Evolutionary conservation across 2,888 invertebrate species (phyloP).

Genomic region (Acleris cristana): DNA sequence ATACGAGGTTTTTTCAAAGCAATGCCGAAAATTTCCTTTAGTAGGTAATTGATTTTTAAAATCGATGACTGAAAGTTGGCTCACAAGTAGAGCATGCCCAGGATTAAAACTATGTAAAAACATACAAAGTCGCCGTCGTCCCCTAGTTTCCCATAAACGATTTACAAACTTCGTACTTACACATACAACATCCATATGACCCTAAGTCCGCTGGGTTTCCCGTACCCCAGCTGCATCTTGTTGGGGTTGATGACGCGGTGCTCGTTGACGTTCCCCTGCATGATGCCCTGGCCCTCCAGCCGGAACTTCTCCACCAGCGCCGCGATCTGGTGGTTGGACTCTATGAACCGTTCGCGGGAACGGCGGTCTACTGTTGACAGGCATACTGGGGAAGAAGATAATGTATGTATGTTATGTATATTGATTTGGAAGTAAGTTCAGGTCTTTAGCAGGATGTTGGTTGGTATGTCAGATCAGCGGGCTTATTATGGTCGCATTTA

Average conservation of each 20-base stretch:
- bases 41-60: too few relatives aligned
- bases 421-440: too few relatives aligned
- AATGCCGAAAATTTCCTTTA: too few relatives aligned
- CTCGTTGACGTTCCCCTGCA: constrained; percentile 85
- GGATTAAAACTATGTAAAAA: too few relatives aligned
- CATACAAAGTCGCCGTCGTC: too few relatives aligned
- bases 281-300: constrained; percentile 90
- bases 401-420: background rate
- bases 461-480: too few relatives aligned
- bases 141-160: too few relatives aligned
- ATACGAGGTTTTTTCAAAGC: too few relatives aligned
- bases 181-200: constrained; percentile 88
- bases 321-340: constrained; percentile 96
- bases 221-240: constrained; percentile 90
- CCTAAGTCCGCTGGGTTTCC: constrained; percentile 87
- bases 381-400: constrained; percentile 75
- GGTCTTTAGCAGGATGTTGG: too few relatives aligned
- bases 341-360: constrained; percentile 95
- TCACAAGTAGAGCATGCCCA: too few relatives aligned
- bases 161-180: constrained; percentile 67
- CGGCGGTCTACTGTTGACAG: constrained; percentile 85
- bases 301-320: constrained; percentile 96
- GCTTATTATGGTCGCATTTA: too few relatives aligned
- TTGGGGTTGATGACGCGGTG: constrained; percentile 85
- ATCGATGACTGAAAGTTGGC: too few relatives aligned